Base-by-base conservation (phyloP, 1,140 invertebrate species). In the Dermatophagoides farinae region DNA sequence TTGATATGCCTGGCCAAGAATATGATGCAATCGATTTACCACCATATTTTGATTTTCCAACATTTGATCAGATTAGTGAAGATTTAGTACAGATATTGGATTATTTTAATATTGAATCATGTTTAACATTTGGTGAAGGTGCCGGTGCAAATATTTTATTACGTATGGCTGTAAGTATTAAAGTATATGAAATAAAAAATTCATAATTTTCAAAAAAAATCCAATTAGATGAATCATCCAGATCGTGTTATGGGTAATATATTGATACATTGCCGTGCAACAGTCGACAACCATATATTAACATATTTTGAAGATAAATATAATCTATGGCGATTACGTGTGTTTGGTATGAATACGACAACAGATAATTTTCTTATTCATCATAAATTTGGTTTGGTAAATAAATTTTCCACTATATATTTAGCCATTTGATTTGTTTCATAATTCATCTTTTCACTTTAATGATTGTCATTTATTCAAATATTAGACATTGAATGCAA, bases 1-100 rank as follows among this genome's bases (percentile, higher is more conserved):
- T 91, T 14, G 86, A 89, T 71, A 78, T 89, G 16, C 86, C 88
- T 1, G 88, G 88, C 0, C 88, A 91, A 70, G 85, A 85, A 65
- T 84, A 88, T 69, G 81, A 84, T 66, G 80, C 82, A n/a, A 72
- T 77, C 12, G 77, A 82, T 65, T 74, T 85, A 55, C 67, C 78
- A 14, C 78, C 81, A 43, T 77, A 76, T 78, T 87, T 81, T 68
- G 78, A 78, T 55, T 91, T 88, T 72, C 87, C 87, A 6, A 80
- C 80, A 25, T 79, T 90, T 67, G 84, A 88, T 72, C 79, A 80
- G 50, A 74, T 91, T 41, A 86, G 84, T 39, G 86, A 88, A 71
- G 85, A 88, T 70, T 70, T 91, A 55, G 79, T 86, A 11, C 81
- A 80, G 39, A 81, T 89, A 10, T 71, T 89, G 67, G 85, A 89